These are phyloP conservation scores for Colletes gigas DNA, from an alignment of 1,140 invertebrate species.

Conservation along the genomic window DNA sequence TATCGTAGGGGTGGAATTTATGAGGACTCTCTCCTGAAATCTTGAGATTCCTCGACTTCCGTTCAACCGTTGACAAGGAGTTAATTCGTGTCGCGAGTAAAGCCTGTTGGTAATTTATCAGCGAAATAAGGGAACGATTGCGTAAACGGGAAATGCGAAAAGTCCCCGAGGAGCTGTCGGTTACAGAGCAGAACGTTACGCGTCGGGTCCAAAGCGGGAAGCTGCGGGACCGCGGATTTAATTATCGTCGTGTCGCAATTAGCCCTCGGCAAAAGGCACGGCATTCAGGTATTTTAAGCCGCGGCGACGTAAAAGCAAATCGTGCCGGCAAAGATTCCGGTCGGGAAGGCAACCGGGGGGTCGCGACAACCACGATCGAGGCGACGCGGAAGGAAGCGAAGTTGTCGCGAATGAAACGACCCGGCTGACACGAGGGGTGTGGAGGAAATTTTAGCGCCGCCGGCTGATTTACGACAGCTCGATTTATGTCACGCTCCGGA, in stretches of 20 bases:
- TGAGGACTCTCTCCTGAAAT: no score
- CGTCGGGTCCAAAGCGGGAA: neutral
- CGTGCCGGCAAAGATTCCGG: conserved; percentile 17
- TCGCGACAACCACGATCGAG: neutral
- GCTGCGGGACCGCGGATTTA: conserved; percentile 26
- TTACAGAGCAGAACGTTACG: neutral
- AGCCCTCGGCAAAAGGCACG: conserved; percentile 17
- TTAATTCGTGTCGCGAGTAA: neutral
- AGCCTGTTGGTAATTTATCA: neutral
- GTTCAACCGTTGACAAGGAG: neutral
- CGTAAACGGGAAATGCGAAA: conserved; percentile 20
- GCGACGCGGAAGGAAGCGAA: neutral
- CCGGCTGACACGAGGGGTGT: neutral
- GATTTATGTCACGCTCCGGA: conserved; percentile 43
- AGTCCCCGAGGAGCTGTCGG: neutral
- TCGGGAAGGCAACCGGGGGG: conserved; percentile 15
- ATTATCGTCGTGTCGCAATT: conserved; percentile 58
- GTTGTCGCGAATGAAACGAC: neutral
- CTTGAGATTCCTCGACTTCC: no score
- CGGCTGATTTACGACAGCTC: conserved; percentile 50
- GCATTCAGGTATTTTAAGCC: neutral
- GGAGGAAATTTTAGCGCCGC: neutral
- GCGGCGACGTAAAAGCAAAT: conserved; percentile 11
- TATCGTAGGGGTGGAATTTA: no score
- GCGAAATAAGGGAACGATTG: neutral